phyloP scores from a whole-genome alignment of 2,113 vertebrate genomes.

The Rattus rattus region DNA sequence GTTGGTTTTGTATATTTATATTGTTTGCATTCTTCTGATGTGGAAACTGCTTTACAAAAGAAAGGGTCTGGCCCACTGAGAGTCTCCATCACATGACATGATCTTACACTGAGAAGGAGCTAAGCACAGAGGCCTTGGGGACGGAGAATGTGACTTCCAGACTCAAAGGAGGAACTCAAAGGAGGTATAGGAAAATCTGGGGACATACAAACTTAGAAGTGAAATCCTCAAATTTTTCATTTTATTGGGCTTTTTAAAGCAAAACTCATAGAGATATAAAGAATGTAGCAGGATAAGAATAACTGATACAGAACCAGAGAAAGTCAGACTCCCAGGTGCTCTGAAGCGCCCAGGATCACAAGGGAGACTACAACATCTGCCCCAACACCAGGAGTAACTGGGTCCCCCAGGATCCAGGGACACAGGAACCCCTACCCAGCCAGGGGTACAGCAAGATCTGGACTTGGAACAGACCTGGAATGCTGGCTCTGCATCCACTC shows the following conservation, averaged over 20 bases:
- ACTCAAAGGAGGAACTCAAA: not conserved
- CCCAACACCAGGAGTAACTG: too few species aligned
- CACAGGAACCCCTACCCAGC: too few species aligned
- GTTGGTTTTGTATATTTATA: conserved; percentile 18
- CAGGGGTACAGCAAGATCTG: too few species aligned
- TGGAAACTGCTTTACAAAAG: conserved; percentile 44
- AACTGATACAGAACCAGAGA: not conserved
- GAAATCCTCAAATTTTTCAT: not conserved
- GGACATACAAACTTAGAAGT: not conserved
- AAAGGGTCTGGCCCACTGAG: not conserved
- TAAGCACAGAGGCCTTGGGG: not conserved
- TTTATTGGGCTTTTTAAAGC: not conserved
- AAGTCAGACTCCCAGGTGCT: too few species aligned
- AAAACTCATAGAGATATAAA: not conserved
- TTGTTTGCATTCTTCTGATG: conserved; percentile 26
- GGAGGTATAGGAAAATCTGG: not conserved
- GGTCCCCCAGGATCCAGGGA: too few species aligned
- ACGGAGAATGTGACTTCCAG: not conserved
- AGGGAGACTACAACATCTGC: too few species aligned
- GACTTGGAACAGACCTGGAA: too few species aligned
- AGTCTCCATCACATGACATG: not conserved
- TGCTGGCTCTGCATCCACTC: too few species aligned
- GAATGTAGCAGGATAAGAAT: not conserved
- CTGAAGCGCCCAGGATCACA: too few species aligned
- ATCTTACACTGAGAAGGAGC: not conserved